These are phyloP conservation scores for Drosophila maculinotata DNA, from an alignment of 2,888 invertebrate genomes.

Conservation along the genomic window DNA sequence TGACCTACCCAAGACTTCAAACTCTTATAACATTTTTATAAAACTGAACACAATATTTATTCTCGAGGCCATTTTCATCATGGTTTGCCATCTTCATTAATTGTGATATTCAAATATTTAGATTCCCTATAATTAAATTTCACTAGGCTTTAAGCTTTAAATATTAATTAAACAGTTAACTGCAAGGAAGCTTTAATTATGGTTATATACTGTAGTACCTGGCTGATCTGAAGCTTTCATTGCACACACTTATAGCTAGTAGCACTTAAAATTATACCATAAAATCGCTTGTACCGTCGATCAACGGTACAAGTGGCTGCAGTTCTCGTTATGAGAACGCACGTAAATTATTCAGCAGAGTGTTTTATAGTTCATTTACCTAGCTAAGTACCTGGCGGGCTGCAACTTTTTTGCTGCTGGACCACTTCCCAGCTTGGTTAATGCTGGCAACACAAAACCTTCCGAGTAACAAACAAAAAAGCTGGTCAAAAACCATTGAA, in stretches of 20 bases:
- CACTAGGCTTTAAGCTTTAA: too few species aligned
- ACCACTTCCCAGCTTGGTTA: constrained; percentile 49
- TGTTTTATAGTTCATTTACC: constrained; percentile 77
- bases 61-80: too few species aligned
- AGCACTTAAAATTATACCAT: background rate
- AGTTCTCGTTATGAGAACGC: constrained; percentile 44
- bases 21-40: too few species aligned
- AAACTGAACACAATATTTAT: too few species aligned
- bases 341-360: constrained; percentile 66
- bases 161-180: too few species aligned
- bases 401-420: constrained; percentile 41
- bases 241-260: background rate
- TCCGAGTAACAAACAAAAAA: constrained; percentile 55
- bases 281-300: constrained; percentile 23
- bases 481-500: constrained; percentile 77
- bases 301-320: constrained; percentile 38
- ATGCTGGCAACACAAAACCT: constrained; percentile 59
- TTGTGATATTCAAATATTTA: too few species aligned
- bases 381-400: constrained; percentile 44
- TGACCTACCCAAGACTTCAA: too few species aligned
- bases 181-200: too few species aligned
- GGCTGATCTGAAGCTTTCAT: background rate
- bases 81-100: too few species aligned
- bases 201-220: too few species aligned
- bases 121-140: too few species aligned